Evolutionary conservation across 1,140 invertebrate genomes (phyloP), one percentile per base, ranked within the genome.

Genomic region (Phthorimaea operculella): DNA sequence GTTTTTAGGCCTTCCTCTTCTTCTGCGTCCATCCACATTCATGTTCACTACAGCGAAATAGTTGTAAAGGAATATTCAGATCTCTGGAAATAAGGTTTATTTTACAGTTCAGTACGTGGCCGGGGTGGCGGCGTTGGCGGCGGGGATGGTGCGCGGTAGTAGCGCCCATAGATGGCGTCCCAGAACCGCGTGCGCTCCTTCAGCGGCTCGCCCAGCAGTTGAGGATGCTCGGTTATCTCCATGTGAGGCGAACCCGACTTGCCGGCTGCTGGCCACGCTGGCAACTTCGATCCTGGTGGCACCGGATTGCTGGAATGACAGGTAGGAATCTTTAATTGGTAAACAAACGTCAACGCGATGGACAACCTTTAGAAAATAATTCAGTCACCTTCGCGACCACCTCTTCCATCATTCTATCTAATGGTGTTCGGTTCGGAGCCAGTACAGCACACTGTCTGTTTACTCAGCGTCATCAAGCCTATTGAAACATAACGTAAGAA

Each of bases 121-220:
- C 39, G 2, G 14, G 39, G 9, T 4, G 39, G 39, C 39, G 14
- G 11, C 9, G 11, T 42, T 4, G 71, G 68, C n/a, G 66, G 59
- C 21, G 21, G 21, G 15, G 57, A 18, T 0, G 71, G 70, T 8
- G 18, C 16, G 7, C 59, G 53, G 48, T 72, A 70, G 51, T 69
- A 54, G 51, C 66, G 42, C 14, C 64, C 56, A 17, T 70, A 71
- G 17, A 75, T 65, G 4, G 49, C 33, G 1, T 72, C 61, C 72
- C 70, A 75, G 48, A 75, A 69, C 15, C 18, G 33, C n/a, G 39
- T 52, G 11, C 59, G 57, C 17, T 64, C 59, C 15, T 60, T 45
- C 8, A 66, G 52, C 9, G 58, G 10, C 36, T 39, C 57, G 0
- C 71, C 52, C 33, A 63, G 42, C 18, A 70, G 49, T 17, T 48